Evolutionary conservation across 2,888 invertebrate genomes (phyloP), one percentile per base, ranked within the genome.

Genomic region (Tinea trinotella): DNA sequence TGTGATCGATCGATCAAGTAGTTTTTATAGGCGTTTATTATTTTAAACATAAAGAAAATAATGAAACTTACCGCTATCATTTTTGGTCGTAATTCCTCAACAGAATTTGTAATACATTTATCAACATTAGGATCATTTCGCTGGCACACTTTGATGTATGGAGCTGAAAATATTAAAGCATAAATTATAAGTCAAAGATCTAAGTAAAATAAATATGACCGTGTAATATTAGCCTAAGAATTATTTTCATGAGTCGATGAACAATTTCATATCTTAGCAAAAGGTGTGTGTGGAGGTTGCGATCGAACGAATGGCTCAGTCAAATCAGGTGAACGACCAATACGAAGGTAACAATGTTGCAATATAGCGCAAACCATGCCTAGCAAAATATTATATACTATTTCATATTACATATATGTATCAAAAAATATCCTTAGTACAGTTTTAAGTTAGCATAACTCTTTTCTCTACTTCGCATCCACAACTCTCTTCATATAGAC

Each of bases 141-240:
- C 63, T 87, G 88, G 67, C 91, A 91, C 48, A 89, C 75, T 65
- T 90, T 89, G 59, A 91, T 90, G 70, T 90, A 91, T 10, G 88
- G 67, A 24, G 91, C 91, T 91, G 82, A 22, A 85, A 87, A 61
- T 68, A 60, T 49, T 57, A 57, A 57, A 36, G n/a, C 22, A 22
- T 3, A 46, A 46, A 46, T 15, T 46, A 17, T 9, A 30, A 10
- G n/a, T 24, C n/a, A n/a, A 12, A 22, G 9, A 5, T n/a, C 5
- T 12, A 20, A 22, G 19, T 49, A 12, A 20, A 18, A n/a, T n/a
- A n/a, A n/a, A n/a, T n/a, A n/a, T n/a, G 6, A 9, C 7, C 10
- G 30, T 30, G 10, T 30, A 6, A 10, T n/a, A n/a, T n/a, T n/a
- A n/a, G n/a, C n/a, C n/a, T n/a, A n/a, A 7, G 9, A 30, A 30